phyloP scores from a whole-genome alignment of 2,113 vertebrate genomes.

The Pardalotus punctatus region DNA sequence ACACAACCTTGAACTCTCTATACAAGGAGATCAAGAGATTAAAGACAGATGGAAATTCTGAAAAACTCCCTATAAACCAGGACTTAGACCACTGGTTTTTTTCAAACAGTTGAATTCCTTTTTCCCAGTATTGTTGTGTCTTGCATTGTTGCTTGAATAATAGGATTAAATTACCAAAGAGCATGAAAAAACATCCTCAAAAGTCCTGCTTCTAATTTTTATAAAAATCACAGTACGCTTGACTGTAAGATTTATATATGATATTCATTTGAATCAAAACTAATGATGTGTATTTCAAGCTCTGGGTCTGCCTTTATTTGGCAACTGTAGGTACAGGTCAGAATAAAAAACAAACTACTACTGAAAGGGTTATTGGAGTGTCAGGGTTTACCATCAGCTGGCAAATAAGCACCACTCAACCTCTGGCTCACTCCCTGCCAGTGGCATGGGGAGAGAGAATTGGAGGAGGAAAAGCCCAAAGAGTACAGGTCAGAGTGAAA shows the following conservation, averaged over 20 bases:
- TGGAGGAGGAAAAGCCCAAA: neutral
- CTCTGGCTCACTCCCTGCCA: neutral
- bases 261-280: neutral
- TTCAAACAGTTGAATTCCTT: neutral
- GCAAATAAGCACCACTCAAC: neutral
- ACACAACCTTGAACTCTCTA: neutral
- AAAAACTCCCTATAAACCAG: neutral
- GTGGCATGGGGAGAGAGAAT: neutral
- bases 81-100: neutral
- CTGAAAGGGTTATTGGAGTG: neutral
- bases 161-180: neutral
- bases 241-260: neutral
- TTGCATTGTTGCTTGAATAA: neutral
- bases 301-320: neutral
- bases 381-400: neutral
- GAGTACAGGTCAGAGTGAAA: neutral
- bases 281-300: neutral
- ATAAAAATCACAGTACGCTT: neutral
- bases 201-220: neutral
- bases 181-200: neutral
- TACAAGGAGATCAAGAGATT: neutral
- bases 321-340: neutral
- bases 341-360: neutral
- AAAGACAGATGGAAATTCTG: neutral
- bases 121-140: neutral